phyloP scores from a whole-genome alignment of 2,113 vertebrate genomes.

The Antechinus flavipes region DNA sequence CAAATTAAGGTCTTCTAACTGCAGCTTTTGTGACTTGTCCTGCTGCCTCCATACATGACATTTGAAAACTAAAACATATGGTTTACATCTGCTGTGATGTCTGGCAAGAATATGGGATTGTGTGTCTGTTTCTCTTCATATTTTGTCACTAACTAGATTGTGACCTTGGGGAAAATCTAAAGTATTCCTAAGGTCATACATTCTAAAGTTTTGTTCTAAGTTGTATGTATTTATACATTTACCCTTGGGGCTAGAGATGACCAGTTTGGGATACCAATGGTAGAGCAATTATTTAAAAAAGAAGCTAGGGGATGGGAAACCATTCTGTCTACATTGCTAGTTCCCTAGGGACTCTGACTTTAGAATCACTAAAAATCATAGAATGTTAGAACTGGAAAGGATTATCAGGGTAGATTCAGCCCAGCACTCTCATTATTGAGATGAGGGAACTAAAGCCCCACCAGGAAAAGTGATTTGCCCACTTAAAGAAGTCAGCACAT shows the following conservation, averaged over 20 bases:
- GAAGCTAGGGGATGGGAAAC: neutral
- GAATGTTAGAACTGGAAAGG: neutral
- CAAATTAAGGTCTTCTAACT: neutral
- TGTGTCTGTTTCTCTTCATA: neutral
- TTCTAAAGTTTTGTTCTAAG: conserved; percentile 2
- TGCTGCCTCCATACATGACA: neutral
- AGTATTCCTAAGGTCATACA: too few species aligned
- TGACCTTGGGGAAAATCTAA: neutral
- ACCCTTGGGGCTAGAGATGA: neutral
- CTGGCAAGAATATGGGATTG: neutral
- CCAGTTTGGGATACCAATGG: neutral
- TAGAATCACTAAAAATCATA: neutral
- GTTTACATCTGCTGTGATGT: neutral
- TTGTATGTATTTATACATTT: neutral
- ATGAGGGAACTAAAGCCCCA: neutral
- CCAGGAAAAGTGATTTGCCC: neutral
- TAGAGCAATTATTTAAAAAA: neutral
- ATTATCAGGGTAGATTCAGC: neutral
- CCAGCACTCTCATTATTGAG: neutral
- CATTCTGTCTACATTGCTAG: too few species aligned
- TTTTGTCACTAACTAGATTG: neutral
- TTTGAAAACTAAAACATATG: neutral
- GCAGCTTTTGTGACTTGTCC: neutral
- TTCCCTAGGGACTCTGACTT: neutral
- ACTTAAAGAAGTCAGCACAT: neutral